These are phyloP conservation scores for Leptodactylus fallax DNA, from an alignment of 2,797 vertebrate genomes.

Conservation along the genomic window DNA sequence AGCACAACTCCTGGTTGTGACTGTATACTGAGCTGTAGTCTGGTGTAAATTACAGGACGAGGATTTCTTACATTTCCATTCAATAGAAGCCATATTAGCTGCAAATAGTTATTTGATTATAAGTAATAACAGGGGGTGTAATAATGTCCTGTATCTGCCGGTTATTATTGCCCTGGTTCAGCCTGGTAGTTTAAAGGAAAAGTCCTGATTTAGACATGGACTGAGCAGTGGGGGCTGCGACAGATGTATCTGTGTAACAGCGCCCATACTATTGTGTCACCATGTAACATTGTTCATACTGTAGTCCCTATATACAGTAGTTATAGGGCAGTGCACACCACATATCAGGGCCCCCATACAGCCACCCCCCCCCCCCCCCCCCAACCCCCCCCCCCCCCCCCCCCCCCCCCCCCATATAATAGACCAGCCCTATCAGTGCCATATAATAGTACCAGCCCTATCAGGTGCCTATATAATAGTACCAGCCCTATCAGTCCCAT, in stretches of 20 bases:
- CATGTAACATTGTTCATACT: not conserved
- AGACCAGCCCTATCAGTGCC: not conserved
- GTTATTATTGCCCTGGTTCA: not conserved
- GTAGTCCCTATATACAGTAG: too few species aligned
- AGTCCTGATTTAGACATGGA: too few species aligned
- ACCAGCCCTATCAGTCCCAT: not conserved
- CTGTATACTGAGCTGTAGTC: not conserved
- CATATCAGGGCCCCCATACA: not conserved
- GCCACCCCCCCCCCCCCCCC: too few species aligned
- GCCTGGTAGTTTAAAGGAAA: not conserved
- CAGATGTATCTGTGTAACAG: too few species aligned
- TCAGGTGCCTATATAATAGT: not conserved
- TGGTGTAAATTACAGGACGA: constrained; percentile 4
- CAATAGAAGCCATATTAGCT: not conserved
- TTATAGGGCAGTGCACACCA: not conserved
- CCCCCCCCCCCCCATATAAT: too few species aligned
- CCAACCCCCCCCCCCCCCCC: too few species aligned
- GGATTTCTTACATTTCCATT: not conserved
- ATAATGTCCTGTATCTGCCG: not conserved
- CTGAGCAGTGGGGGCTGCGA: too few species aligned
- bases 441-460: not conserved
- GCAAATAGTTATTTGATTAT: not conserved
- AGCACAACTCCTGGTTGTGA: not conserved
- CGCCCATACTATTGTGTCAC: too few species aligned
- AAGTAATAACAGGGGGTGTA: not conserved